Base-by-base conservation (phyloP, 2,113 vertebrate genomes). In the Dipodomys spectabilis region DNA sequence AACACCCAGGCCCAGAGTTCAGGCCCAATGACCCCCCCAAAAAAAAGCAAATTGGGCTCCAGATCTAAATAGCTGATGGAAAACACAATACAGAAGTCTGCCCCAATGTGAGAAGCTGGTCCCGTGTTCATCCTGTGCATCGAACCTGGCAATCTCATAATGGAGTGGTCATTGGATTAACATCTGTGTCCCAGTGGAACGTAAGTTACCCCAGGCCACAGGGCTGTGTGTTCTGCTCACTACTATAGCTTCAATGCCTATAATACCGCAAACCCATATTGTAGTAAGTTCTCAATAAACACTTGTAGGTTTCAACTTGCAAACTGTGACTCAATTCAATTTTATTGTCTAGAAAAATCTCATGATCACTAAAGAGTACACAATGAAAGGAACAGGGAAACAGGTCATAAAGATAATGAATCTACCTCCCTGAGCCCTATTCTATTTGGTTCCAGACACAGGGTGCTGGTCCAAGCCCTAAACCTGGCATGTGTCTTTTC, bases 251-350 rank as follows among this genome's bases (percentile, higher is more conserved):
- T 49, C 27, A 85, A n/a, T 9, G 30, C 71, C 82, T 53, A 72
- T 7, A 22, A 78, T 7, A 65, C 18, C 23, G 81, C 49, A 32
- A 90, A 27, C 5, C 68, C 39, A 67, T 25, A 57, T 16, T 57
- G 15, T 57, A 67, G 18, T 30, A 87, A 53, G 39, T 32, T 73
- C 91, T 93, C 89, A 82, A 80, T 27, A 92, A 93, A 90, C 39
- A 39, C 35, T 39, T 67, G 72, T 53, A 7, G 30, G 27, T 77
- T 80, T 30, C 28, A 60, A 94, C 35, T 69, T 92, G 32, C 39
- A 39, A 78, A 49, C 32, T 16, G 16, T 57, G 5, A 74, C 7
- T 62, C 5, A 32, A 60, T 13, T 96, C 89, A 64, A 84, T 77
- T 81, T 83, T 77, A 45, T 73, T 77, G 4, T 22, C 60, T 9